A percentile compares a stretch with the other conserved stretches of the same genome.
Evolutionary conservation across 2,113 vertebrate genomes (phyloP).

Genomic region (Plotosus lineatus): DNA sequence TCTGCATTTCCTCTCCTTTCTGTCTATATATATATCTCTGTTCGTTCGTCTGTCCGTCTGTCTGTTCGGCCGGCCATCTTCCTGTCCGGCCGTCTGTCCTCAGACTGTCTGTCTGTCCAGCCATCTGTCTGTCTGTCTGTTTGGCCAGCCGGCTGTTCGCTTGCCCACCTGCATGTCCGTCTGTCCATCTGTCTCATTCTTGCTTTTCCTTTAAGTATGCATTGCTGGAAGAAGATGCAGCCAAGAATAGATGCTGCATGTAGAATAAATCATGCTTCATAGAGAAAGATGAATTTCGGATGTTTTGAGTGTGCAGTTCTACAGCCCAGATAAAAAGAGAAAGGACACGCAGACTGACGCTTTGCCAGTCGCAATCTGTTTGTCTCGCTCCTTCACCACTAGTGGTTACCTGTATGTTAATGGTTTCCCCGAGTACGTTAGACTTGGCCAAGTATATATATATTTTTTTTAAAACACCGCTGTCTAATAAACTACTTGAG

Average conservation of each 20-base stretch:
- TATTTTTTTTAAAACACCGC: conserved; percentile 39
- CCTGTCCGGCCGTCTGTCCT: too few relatives aligned
- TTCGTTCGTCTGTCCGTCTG: too few relatives aligned
- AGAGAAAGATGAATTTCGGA: conserved; percentile 21
- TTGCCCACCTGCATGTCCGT: too few relatives aligned
- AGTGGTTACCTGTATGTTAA: not conserved
- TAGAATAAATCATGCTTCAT: not conserved
- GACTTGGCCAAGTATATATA: conserved; percentile 1
- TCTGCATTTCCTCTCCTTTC: conserved; percentile 39
- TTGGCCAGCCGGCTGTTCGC: too few relatives aligned
- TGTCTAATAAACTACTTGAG: conserved; percentile 49
- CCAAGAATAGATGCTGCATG: conserved; percentile 18
- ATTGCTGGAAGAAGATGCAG: conserved; percentile 8
- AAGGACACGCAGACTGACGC: not conserved
- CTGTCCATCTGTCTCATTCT: conserved; percentile 44
- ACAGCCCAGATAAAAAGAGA: conserved; percentile 15
- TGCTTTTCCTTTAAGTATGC: conserved; percentile 45
- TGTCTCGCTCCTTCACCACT: not conserved
- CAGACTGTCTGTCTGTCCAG: too few relatives aligned
- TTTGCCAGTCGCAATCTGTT: conserved; percentile 15
- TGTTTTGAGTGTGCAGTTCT: conserved; percentile 30
- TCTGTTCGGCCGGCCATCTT: too few relatives aligned
- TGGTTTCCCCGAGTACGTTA: not conserved
- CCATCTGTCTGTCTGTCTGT: too few relatives aligned
- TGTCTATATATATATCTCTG: too few relatives aligned